Evolutionary conservation across 2,797 vertebrate species (phyloP), one percentile per base, ranked within the genome.

Genomic region (Vultur gryphus): DNA sequence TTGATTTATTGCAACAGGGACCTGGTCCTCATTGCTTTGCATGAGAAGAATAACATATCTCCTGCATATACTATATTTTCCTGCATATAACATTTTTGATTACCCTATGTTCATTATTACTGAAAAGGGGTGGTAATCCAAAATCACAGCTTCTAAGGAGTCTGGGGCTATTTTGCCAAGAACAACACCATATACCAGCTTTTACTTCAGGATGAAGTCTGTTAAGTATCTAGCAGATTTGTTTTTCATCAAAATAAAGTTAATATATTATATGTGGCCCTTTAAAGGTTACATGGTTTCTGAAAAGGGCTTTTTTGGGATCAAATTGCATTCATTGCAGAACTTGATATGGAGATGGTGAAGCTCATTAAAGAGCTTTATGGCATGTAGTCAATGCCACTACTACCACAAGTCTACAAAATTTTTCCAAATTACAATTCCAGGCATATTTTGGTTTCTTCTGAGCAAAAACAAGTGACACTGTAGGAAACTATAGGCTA

Each of bases 291-390:
- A 70, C 77, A 80, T 28, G 55, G 37, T 70, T 95, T 96, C 78
- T 93, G 93, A 93, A 94, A 94, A 95, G 61, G 33, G 21, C 75
- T 90, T 59, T 95, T 95, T 86, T 69, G 58, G 64, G 52, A 89
- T 95, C 72, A 93, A 77, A 76, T 89, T 87, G 31, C 76, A 81
- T 72, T 95, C 23, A 48, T 51, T 88, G 37, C 84, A 92, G 70
- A 95, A 93, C 64, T 93, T 84, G 91, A 97, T 94, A 93, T 49
- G 64, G 90, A 95, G 66, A 90, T 97, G 85, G n/a, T 76, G 61
- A 90, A 79, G 55, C 48, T 90, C 64, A 80, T 87, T 90, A 83
- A 80, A 92, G 78, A 93, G 21, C 26, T 95, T 92, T 88, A 90
- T 94, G 91, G 88, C 77, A 61, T 23, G n/a, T 79, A 93, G 83